Evolutionary conservation across 37 sponge, comb jelly and placozoan species (phyloP), one percentile per base, ranked within the genome.

Genomic region (Aplysina aerophoba): DNA sequence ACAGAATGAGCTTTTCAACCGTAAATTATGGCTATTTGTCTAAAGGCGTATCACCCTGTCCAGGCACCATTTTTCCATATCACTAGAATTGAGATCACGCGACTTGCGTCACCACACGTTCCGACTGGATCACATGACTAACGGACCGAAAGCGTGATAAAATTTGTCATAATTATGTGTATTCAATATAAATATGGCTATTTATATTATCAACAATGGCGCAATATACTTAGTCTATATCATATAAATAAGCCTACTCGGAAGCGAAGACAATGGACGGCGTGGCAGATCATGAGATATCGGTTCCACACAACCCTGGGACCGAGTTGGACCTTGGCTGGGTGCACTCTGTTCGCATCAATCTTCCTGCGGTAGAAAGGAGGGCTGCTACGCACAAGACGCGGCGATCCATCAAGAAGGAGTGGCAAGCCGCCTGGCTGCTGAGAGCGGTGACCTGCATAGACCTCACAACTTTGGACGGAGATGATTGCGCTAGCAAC

Each of bases 391-490:
- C 92, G 2, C 93, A 93, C 80, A 96, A 95, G 57, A 85, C 95
- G 5, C 81, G 99, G 14, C 81, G 99, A 12, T 90, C 94, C 20
- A 92, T 99, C 59, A 99, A 99, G 90, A 99, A 99, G 79, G 97
- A 99, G 62, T 96, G 97, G 96, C 99, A 99, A 65, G 99, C 99
- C 5, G 99, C 99, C 17, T 99, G 99, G 99, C 84, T 99, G 35
- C 85, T 99, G 55, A 85, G 93, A 36, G 94, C 92, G 22, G 97
- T 99, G 20, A 87, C 95, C 31, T 95, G 97, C 90, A 95, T 99
- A 34, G 99, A 99, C 85, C 93, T 99, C 44, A 99, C 99, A 57
- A 99, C 99, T 20, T 84, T 99, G 57, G 91, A 87, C 59, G 99
- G 99, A 30, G 99, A 99, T 57, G 99, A 99, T 83, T 97, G 97